These are phyloP conservation scores for Neomorphus geoffroyi DNA, from an alignment of 2,797 vertebrate genomes.

Conservation along the genomic window DNA sequence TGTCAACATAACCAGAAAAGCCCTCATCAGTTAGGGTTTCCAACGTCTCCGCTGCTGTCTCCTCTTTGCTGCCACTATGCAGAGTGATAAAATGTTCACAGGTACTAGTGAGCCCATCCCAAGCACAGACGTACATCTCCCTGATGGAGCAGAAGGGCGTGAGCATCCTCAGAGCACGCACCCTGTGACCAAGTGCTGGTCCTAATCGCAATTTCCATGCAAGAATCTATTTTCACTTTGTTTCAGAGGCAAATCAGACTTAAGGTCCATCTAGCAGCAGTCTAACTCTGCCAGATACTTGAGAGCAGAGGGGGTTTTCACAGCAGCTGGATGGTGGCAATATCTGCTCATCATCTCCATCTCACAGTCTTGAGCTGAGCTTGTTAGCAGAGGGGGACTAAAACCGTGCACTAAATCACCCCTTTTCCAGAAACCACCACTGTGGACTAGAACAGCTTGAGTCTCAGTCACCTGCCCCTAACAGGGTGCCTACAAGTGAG, in stretches of 20 bases:
- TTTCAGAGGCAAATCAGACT: not conserved
- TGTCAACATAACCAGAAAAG: not conserved
- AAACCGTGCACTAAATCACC: not conserved
- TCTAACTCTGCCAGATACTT: not conserved
- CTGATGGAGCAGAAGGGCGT: not conserved
- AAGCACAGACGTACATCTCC: not conserved
- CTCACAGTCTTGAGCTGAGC: not conserved
- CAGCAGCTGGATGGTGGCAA: not conserved
- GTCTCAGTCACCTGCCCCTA: not conserved
- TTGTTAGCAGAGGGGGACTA: not conserved
- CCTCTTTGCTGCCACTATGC: not conserved
- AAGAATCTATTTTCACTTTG: not conserved
- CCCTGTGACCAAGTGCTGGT: not conserved
- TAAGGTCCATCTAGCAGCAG: not conserved
- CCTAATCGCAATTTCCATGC: not conserved
- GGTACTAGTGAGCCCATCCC: not conserved
- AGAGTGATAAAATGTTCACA: not conserved
- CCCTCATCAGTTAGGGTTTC: not conserved
- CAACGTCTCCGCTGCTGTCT: not conserved
- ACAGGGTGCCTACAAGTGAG: not conserved
- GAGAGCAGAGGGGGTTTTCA: not conserved
- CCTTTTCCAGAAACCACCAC: not conserved
- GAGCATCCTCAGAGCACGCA: not conserved
- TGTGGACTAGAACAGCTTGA: not conserved
- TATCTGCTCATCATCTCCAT: rapidly evolving